A percentile compares a stretch with the other conserved stretches of the same genome.
Evolutionary conservation across 1,140 invertebrate genomes (phyloP).

Genomic region (Lordiphosa mommai): DNA sequence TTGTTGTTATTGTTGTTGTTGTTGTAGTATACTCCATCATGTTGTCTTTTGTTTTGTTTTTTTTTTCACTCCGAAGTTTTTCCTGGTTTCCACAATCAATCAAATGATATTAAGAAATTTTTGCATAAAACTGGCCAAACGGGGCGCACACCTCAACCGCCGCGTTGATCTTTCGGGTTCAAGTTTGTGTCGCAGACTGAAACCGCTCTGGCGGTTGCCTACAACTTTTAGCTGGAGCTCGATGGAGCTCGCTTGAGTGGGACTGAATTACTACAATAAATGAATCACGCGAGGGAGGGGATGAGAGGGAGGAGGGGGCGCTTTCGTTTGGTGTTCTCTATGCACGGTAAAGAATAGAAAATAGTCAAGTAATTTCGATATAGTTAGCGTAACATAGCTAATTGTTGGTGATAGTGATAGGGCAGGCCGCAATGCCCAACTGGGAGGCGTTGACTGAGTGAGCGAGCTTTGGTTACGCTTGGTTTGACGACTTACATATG

Average conservation of each 20-base stretch:
- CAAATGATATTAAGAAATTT: slow-evolving; percentile 51
- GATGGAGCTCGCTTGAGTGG: slow-evolving; percentile 3
- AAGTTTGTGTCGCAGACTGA: slow-evolving; percentile 63
- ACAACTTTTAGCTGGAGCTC: slow-evolving; percentile 34
- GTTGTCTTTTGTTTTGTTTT: background rate
- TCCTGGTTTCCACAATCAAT: slow-evolving; percentile 2
- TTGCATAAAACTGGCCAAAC: too few relatives aligned
- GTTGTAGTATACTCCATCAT: slow-evolving; percentile 1
- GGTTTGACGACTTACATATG: too few relatives aligned
- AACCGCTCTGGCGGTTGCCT: slow-evolving; percentile 25
- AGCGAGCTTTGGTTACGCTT: too few relatives aligned
- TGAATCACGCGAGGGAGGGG: too few relatives aligned
- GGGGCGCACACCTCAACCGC: slow-evolving; percentile 13
- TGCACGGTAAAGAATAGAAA: slow-evolving; percentile 9
- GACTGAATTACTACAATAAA: slow-evolving; percentile 20
- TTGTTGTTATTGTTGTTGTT: slow-evolving; percentile 7
- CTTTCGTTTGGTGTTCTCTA: background rate
- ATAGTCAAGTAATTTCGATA: slow-evolving; percentile 12
- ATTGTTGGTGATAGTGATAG: slow-evolving; percentile 5
- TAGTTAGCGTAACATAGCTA: slow-evolving; percentile 10
- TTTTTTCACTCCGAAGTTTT: background rate
- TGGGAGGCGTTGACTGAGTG: too few relatives aligned
- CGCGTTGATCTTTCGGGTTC: slow-evolving; percentile 64
- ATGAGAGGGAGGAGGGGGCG: too few relatives aligned
- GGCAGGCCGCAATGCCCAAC: too few relatives aligned